Evolutionary conservation across 2,797 vertebrate species (phyloP), one percentile per base, ranked within the genome.

Genomic region (Lemur catta): DNA sequence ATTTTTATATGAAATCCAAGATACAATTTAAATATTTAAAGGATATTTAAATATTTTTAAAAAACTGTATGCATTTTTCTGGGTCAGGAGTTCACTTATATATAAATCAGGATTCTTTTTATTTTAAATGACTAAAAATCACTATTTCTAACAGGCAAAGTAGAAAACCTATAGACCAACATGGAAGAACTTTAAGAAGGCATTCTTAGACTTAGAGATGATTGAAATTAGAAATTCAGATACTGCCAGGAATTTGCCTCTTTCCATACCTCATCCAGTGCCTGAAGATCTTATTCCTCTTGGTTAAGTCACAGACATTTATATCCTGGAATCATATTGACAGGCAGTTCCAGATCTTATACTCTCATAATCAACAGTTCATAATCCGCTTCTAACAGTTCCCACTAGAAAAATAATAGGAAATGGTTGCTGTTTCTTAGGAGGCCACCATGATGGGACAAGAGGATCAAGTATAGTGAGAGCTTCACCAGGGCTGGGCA

Each of bases 401-500:
- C 9, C 10, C 17, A 41, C 52, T 52, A 69, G 33, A 75, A 46
- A 84, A 89, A 88, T n/a, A 65, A 4, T 1, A 67, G 18, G 17
- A 38, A 3, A 28, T 65, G 59, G 5, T 93, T 48, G 50, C 18
- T 26, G 63, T 26, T 11, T 7, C 80, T 43, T 20, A 69, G 20
- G 13, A n/a, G 81, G 72, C 41, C 85, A 91, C 98, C 98, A 99
- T 99, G 99, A 99, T 99, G 91, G 99, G 99, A 52, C 99, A 99
- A 97, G 99, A 99, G 97, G 99, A 99, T 61, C 99, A 99, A 89
- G 99, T 99, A 84, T 99, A 99, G 94, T 98, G 99, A 82, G 99
- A 99, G 98, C 99, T 99, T 71, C 99, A 99, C 96, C 99, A 99
- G 98, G 99, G 99, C 76, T 99, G 99, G 99, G 99, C 99, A 24